Conservation (phyloP, 2,797 vertebrate genomes). For the Urocyon cinereoargenteus region DNA sequence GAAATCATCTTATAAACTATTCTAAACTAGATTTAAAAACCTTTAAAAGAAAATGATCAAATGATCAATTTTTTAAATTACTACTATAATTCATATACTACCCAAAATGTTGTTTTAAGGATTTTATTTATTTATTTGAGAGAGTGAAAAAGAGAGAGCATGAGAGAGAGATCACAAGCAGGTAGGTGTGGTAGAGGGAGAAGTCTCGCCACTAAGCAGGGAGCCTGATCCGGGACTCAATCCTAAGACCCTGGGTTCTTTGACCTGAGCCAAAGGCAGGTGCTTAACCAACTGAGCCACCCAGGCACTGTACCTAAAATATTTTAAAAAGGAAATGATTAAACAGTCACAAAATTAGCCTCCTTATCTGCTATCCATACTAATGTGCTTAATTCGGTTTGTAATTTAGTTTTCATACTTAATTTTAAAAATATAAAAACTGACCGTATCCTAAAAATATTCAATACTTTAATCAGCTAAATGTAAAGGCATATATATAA, state of each 20-base stretch:
- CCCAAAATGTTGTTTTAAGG: not conserved
- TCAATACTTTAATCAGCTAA: slow-evolving; percentile 37
- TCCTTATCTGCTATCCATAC: not conserved
- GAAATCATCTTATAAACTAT: slow-evolving; percentile 25
- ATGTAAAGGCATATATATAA: not conserved
- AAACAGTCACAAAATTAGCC: slow-evolving; percentile 16
- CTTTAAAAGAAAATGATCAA: slow-evolving; percentile 6
- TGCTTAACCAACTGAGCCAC: too few relatives aligned
- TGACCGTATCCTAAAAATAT: not conserved
- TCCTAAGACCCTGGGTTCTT: too few relatives aligned
- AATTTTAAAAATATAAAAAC: slow-evolving; percentile 46
- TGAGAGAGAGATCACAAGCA: too few relatives aligned
- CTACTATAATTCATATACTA: not conserved
- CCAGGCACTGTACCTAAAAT: not conserved
- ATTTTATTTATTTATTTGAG: too few relatives aligned
- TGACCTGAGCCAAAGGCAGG: too few relatives aligned
- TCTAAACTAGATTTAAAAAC: not conserved
- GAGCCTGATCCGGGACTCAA: too few relatives aligned
- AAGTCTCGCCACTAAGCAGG: too few relatives aligned
- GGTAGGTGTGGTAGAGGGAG: too few relatives aligned
- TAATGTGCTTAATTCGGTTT: not conserved
- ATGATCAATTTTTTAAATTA: not conserved
- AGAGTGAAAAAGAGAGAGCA: too few relatives aligned
- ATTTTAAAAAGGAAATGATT: slow-evolving; percentile 17
- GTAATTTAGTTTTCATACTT: slow-evolving; percentile 28